Conservation (phyloP, 2,797 vertebrate genomes). For the Lophius americanus region DNA sequence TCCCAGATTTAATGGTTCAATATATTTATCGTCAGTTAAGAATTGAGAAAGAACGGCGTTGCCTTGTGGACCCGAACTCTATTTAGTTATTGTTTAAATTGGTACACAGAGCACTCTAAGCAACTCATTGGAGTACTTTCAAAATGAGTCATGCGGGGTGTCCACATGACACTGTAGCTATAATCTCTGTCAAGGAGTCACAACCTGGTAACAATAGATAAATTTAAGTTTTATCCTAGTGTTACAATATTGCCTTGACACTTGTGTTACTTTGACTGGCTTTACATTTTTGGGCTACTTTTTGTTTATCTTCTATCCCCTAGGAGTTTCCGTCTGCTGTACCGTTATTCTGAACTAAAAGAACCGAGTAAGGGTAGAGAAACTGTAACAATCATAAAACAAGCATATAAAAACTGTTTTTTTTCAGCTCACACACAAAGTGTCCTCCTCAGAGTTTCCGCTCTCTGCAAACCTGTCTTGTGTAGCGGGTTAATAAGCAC, state of each 20-base stretch:
- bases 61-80: too few species aligned
- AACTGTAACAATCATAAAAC: slow-evolving; percentile 15
- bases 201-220: background rate
- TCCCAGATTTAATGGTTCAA: too few species aligned
- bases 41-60: too few species aligned
- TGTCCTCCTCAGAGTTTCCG: slow-evolving; percentile 3
- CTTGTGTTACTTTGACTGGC: background rate
- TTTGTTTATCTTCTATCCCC: slow-evolving; percentile 13
- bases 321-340: slow-evolving; percentile 5
- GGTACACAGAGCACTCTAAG: too few species aligned
- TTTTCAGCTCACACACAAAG: background rate
- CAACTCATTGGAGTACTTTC: background rate
- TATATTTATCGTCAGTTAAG: too few species aligned
- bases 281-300: background rate
- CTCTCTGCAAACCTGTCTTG: background rate
- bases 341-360: background rate
- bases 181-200: background rate
- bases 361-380: slow-evolving; percentile 24
- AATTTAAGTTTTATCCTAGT: background rate
- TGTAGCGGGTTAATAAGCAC: background rate
- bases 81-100: too few species aligned
- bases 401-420: background rate
- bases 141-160: background rate
- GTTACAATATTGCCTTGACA: background rate
- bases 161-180: background rate